Evolutionary conservation across 92 coral and sea anemone species (phyloP).

Genomic region (Zoanthus sociatus): DNA sequence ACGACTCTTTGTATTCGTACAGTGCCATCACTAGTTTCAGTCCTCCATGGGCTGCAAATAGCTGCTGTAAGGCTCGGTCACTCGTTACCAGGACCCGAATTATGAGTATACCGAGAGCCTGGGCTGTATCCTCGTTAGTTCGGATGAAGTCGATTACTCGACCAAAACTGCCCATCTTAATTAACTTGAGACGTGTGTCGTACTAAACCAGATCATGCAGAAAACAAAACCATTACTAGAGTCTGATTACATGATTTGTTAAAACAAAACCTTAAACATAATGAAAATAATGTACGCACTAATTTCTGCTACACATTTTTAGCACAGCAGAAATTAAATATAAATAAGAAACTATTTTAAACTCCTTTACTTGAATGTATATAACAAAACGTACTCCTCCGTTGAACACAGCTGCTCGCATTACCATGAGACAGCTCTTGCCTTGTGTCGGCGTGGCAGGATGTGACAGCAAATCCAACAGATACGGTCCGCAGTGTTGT

Average conservation of each 20-base stretch:
- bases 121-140: constrained; percentile 74
- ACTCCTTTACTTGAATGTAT: no score
- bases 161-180: constrained; percentile 79
- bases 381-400: constrained; percentile 65
- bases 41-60: constrained; percentile 87
- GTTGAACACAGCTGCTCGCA: constrained; percentile 73
- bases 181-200: constrained; percentile 76
- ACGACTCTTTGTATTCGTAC: constrained; percentile 78
- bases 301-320: no score
- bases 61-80: constrained; percentile 73
- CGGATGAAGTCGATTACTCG: constrained; percentile 83
- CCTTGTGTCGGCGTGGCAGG: constrained; percentile 68
- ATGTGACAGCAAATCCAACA: constrained; percentile 75
- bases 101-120: constrained; percentile 79
- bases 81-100: constrained; percentile 70
- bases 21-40: constrained; percentile 88
- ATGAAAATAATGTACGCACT: no score
- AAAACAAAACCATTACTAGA: neutral
- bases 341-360: no score
- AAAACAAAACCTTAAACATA: neutral
- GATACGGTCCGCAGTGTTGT: constrained; percentile 80
- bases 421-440: constrained; percentile 76
- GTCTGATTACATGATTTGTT: neutral
- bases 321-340: no score
- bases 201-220: constrained; percentile 23